Evolutionary conservation across 2,113 vertebrate genomes (phyloP).

Genomic region (Furnarius figulus): DNA sequence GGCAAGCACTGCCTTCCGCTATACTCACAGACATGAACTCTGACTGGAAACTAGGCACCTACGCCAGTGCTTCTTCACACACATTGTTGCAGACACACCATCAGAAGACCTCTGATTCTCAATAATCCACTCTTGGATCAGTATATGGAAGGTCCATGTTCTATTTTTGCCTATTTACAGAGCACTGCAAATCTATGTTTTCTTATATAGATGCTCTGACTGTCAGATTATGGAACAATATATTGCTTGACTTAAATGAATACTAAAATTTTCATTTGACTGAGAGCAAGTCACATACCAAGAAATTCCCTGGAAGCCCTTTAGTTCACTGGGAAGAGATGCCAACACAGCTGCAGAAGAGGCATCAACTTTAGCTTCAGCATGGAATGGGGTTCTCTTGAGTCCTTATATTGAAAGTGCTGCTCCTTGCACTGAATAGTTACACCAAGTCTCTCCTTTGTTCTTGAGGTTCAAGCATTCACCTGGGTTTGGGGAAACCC

Average conservation of each 20-base stretch:
- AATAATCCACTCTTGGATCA: not conserved
- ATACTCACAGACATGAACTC: not conserved
- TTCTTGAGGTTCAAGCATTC: not conserved
- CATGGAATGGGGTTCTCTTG: not conserved
- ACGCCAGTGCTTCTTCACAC: not conserved
- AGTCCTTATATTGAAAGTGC: not conserved
- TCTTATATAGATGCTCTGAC: too few species aligned
- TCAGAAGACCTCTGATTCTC: not conserved
- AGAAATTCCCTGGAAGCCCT: too few species aligned
- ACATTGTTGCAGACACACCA: fast-evolving
- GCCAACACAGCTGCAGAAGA: not conserved
- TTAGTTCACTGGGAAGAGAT: too few species aligned
- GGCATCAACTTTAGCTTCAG: not conserved
- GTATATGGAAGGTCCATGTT: not conserved
- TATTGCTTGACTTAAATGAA: too few species aligned
- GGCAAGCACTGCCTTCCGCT: not conserved
- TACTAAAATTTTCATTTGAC: too few species aligned
- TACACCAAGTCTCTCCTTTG: not conserved
- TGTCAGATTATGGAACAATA: too few species aligned
- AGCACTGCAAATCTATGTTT: too few species aligned
- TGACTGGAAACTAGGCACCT: not conserved
- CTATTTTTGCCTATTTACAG: not conserved
- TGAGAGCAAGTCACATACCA: too few species aligned
- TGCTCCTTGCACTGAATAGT: not conserved
- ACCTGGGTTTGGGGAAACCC: not conserved